Conservation (phyloP, 2,888 invertebrate species). For the Rosalia funebris region DNA sequence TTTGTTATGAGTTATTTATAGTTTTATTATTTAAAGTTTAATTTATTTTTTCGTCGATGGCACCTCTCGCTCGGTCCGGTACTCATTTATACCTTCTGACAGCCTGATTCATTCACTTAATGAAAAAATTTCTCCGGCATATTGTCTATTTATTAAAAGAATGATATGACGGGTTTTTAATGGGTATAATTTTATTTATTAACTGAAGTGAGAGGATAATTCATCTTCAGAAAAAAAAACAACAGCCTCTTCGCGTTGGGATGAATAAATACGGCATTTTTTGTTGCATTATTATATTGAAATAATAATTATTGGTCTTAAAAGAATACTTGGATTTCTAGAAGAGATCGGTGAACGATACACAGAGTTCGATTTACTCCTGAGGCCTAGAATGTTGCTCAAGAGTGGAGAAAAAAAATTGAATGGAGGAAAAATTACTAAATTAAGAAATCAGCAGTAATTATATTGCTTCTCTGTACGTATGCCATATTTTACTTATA, state of each 20-base stretch:
- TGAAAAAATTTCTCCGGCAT: conserved; percentile 8
- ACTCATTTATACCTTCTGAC: conserved; percentile 10
- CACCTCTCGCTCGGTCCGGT: background rate
- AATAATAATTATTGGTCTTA: no score
- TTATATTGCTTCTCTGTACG: no score
- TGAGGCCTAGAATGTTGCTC: no score
- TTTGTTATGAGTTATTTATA: conserved; percentile 15
- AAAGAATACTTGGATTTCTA: no score
- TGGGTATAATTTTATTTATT: conserved; percentile 12
- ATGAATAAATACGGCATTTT: background rate
- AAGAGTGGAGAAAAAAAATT: no score
- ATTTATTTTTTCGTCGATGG: conserved; percentile 7
- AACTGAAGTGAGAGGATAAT: conserved; percentile 10
- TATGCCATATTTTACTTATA: no score
- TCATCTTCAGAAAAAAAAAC: background rate
- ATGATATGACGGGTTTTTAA: conserved; percentile 16
- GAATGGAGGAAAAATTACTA: no score
- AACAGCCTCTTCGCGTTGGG: background rate
- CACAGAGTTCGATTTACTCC: no score
- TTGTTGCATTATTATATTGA: no score
- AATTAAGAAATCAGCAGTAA: no score
- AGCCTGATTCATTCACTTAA: background rate
- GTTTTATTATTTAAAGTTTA: conserved; percentile 13
- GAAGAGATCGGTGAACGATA: background rate
- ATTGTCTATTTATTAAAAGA: conserved; percentile 14